Conservation (phyloP, 2,888 invertebrate species). For the Torymus auratus region DNA sequence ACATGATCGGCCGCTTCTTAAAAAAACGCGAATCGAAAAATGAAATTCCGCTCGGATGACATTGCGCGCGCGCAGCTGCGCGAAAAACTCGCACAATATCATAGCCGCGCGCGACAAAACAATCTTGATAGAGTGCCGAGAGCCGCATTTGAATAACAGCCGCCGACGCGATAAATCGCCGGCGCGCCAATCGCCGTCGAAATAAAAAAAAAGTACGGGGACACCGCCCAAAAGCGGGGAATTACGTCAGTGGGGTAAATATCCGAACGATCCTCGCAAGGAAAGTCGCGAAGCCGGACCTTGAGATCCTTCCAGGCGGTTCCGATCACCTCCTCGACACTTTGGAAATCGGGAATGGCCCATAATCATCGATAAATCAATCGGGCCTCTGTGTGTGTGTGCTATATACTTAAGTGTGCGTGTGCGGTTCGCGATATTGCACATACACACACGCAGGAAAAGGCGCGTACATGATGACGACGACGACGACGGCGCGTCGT, state of each 20-base stretch:
- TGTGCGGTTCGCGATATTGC: too few species aligned
- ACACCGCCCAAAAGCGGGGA: neutral
- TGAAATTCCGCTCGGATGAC: conserved; percentile 15
- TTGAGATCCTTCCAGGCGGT: conserved; percentile 4
- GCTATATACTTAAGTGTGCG: conserved; percentile 38
- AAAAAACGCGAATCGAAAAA: conserved; percentile 25
- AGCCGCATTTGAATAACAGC: neutral
- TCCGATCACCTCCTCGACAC: conserved; percentile 5
- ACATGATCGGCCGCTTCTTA: conserved; percentile 15
- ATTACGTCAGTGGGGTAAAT: conserved; percentile 10
- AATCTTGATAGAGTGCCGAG: neutral
- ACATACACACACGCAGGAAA: too few species aligned
- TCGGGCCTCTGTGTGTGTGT: conserved; percentile 50
- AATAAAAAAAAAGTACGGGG: too few species aligned
- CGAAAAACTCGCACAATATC: neutral
- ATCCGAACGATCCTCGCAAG: neutral
- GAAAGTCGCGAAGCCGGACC: neutral
- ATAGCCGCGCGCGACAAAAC: neutral
- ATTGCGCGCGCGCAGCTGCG: conserved; percentile 5
- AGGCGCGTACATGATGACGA: conserved; percentile 54
- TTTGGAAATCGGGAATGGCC: conserved; percentile 67
- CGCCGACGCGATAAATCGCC: neutral
- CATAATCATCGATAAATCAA: conserved; percentile 73
- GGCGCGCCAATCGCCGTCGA: too few species aligned
- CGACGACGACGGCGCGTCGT: conserved; percentile 51